Evolutionary conservation across 2,113 vertebrate genomes (phyloP), one percentile per base, ranked within the genome.

Genomic region (Sinocyclocheilus rhinocerous): DNA sequence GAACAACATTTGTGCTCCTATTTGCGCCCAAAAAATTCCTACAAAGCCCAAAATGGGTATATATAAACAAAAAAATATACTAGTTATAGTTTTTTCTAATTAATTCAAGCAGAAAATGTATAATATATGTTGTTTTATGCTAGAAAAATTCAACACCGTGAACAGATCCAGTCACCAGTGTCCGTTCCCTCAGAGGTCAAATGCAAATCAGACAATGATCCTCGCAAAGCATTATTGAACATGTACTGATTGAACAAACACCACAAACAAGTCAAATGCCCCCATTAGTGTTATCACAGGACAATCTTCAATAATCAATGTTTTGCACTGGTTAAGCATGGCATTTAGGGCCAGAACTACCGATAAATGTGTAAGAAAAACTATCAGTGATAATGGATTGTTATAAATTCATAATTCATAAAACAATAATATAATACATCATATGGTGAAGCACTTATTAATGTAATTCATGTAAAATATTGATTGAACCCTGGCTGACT

Each of bases 241-340:
- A 81, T 83, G 61, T n/a, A 24, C 10, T 50, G 26, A 61, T 42
- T 42, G 42, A 42, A 78, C 48, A 77, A 86, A 77, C 69, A 76
- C 83, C 85, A 1, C 12, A 88, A 89, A 86, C 88, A 90, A 89
- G 88, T 73, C 91, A 85, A 84, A 84, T 42, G 52, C 50, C 52
- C 69, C 52, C 79, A 82, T 83, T 78, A 67, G 39, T 87, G 83
- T 87, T 89, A 88, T 90, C 87, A 11, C 29, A 84, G 82, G 55
- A 90, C 81, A 39, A 69, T 52, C 10, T 15, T 75, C 73, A 36
- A 90, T 89, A 91, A 93, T 93, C 91, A 84, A 91, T 93, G 88
- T 59, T 85, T 83, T 85, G 29, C 73, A 89, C 77, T 78, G 48
- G 61, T 80, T 63, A 80, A 78, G 83, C 86, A 86, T 89, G 50